These are phyloP conservation scores for Meganola albula DNA, from an alignment of 2,888 invertebrate species.

Conservation along the genomic window DNA sequence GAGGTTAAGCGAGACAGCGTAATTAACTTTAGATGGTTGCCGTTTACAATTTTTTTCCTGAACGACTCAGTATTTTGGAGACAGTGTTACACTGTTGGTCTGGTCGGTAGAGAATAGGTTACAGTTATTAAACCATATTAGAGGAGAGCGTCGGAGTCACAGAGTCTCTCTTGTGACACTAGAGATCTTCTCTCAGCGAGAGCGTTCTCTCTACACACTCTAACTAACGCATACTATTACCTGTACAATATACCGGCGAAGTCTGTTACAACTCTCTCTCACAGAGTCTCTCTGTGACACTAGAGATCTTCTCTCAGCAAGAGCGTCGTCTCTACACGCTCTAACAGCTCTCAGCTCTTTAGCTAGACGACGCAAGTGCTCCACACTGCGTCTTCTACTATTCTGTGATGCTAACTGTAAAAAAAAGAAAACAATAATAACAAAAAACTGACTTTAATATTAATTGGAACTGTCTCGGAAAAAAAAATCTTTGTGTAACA, in stretches of 20 bases:
- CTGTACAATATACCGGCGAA: conserved; percentile 45
- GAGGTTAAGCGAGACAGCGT: no score
- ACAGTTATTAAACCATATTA: no score
- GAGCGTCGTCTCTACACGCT: conserved; percentile 50
- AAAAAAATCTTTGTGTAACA: no score
- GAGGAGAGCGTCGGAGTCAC: no score
- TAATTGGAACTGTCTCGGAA: no score
- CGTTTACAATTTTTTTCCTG: no score
- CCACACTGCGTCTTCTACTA: conserved; percentile 61
- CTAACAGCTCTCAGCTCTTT: conserved; percentile 58
- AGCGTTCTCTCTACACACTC: conserved; percentile 53
- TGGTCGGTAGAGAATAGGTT: no score
- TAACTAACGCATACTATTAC: no score
- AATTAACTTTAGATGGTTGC: no score
- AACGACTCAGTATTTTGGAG: no score
- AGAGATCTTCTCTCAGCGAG: conserved; percentile 45
- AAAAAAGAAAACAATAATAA: not conserved
- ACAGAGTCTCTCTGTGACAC: conserved; percentile 35
- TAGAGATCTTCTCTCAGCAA: conserved; percentile 44
- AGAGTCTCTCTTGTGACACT: conserved; percentile 33
- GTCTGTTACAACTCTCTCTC: conserved; percentile 35
- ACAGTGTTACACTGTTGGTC: no score
- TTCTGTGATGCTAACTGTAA: conserved; percentile 66
- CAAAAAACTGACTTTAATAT: no score
- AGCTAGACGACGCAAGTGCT: conserved; percentile 56